Evolutionary conservation across 2,888 invertebrate species (phyloP), one percentile per base, ranked within the genome.

Genomic region (Cataglyphis cursor): DNA sequence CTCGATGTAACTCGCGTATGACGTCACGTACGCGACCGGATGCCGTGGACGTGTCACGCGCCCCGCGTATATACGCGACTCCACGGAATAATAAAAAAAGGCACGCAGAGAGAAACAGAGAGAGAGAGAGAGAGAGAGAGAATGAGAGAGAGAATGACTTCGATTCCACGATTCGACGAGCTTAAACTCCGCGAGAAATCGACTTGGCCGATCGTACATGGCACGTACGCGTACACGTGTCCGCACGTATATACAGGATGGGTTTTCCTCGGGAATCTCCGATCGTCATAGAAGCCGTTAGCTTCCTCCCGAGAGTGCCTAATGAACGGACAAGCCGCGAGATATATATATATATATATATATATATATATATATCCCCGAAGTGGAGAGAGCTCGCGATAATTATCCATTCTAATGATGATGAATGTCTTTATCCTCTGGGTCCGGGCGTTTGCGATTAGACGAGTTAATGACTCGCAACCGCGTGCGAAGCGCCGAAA

Each of bases 1-100:
- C 90, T 81, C 82, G 81, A 87, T 91, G 91, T 91, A 84, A 87
- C 89, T 66, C 76, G 89, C 85, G 91, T 93, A 91, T 93, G 94
- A 94, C 94, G 93, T 94, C 94, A 94, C 94, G 94, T 94, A 93
- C 93, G 86, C 88, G 89, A 90, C 94, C 94, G 94, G 94, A 94
- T 93, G 93, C 92, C 92, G 92, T 87, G 91, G 91, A 94, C 94
- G 94, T 94, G 94, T 92, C 92, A 87, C 91, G 89, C 89, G 92
- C 86, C 88, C 88, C 88, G 15, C 48, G 48, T n/a, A 90, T n/a
- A 90, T 89, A 74, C 72, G 82, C 89, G 90, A 88, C 90, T 90
- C 92, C 91, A 91, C 86, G 91, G 94, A 93, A 94, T 94, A 93
- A 93, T 92, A 93, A 94, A 91, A 92, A 68, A 88, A 83, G 81